Base-by-base conservation (phyloP, 2,888 invertebrate genomes). In the Hyposoter didymator region DNA sequence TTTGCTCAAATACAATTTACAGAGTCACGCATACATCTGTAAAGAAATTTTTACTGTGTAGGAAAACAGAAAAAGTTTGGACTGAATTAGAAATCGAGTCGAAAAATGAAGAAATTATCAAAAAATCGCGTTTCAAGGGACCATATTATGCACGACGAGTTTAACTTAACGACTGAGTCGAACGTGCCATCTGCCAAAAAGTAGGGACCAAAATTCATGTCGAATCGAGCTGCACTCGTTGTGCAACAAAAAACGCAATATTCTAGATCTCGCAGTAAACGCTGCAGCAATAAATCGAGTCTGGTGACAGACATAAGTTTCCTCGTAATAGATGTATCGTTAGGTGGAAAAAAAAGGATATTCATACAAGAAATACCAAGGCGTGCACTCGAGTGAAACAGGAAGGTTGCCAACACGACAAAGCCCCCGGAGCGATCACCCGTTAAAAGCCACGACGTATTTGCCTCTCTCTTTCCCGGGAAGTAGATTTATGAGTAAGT, bases 401-500 rank as follows among this genome's bases (percentile, higher is more conserved):
- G 82, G 85, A 80, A 66, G 79, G 70, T 82, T 85, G 85, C 85
- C 85, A 85, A 85, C 78, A 59, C 22, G 66, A 78, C 85, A 76
- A 82, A 79, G 70, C 49, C 62, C 80, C 73, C 28, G 76, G 73
- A 76, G 85, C 79, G 85, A 85, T 83, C 79, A 82, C 75, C 79
- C 82, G 82, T 85, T 85, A 85, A 85, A 85, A 85, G 84, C 80
- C 72, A 55, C 64, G 80, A 72, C 76, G 52, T 83, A 76, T 47
- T 66, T 59, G 45, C 45, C 39, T 70, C 78, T 28, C 55, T 55
- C 78, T 69, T 62, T 39, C 80, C 22, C 22, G 43, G 39, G 43
- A 59, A 72, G 84, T 73, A 74, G 78, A 84, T 84, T 84, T 84
- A 84, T 84, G 84, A 82, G 81, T 78, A 74, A 84, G 81, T 84